phyloP scores from a whole-genome alignment of 64 coral and sea anemone species.

The Actinia tenebrosa region DNA sequence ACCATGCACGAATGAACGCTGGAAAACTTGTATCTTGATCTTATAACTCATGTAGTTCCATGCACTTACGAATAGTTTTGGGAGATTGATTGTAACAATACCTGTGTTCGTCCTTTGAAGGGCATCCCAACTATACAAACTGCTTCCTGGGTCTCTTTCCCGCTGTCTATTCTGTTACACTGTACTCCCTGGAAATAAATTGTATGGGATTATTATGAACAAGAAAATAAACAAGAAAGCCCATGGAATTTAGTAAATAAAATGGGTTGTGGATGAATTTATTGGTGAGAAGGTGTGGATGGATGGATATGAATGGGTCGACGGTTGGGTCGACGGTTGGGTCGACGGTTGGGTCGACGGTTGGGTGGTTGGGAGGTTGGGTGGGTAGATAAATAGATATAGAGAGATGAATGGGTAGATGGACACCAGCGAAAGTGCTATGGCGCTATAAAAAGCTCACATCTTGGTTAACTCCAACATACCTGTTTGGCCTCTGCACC shows the following conservation, averaged over 20 bases:
- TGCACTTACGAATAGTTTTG: too few relatives aligned
- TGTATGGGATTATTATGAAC: neutral
- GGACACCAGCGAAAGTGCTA: neutral
- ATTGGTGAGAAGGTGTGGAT: neutral
- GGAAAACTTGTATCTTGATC: neutral
- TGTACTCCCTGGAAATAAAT: neutral
- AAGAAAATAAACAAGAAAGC: neutral
- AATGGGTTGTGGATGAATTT: neutral
- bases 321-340: neutral
- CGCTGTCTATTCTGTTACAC: conserved; percentile 31
- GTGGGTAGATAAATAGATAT: too few relatives aligned
- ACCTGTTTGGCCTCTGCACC: conserved; percentile 49
- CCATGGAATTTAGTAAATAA: too few relatives aligned
- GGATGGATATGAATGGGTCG: neutral
- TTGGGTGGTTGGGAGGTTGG: neutral
- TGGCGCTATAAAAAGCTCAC: neutral
- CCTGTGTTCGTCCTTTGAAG: conserved; percentile 58
- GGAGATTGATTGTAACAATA: conserved; percentile 7
- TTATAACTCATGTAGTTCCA: too few relatives aligned
- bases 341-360: too few relatives aligned
- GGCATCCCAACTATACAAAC: conserved; percentile 68
- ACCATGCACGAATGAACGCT: neutral
- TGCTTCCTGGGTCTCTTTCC: neutral
- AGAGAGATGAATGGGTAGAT: neutral
- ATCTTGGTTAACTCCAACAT: neutral